A percentile compares a stretch with the other conserved stretches of the same genome.
Conservation (phyloP, 2,888 invertebrate species). For the Drosophila infuscata region DNA sequence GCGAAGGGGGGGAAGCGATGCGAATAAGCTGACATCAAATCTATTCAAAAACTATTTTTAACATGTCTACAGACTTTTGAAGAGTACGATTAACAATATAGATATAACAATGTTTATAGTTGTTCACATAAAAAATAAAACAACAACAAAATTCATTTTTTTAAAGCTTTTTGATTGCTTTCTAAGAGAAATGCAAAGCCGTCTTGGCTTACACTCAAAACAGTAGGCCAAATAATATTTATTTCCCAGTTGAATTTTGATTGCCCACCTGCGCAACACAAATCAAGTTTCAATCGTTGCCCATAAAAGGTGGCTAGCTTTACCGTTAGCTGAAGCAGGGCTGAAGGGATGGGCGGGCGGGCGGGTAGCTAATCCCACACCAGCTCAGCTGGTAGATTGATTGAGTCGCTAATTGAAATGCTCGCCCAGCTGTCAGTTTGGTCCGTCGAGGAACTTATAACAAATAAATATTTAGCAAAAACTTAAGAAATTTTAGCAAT, state of each 20-base stretch:
- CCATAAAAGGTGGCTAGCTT: constrained; percentile 46
- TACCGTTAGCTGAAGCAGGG: constrained; percentile 39
- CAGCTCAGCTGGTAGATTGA: constrained; percentile 37
- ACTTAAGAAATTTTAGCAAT: constrained; percentile 53
- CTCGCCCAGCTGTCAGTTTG: constrained; percentile 40
- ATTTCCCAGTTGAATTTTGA: constrained; percentile 14
- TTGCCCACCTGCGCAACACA: constrained; percentile 38
- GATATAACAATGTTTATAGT: background rate
- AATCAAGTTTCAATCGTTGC: constrained; percentile 37
- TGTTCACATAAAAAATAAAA: background rate
- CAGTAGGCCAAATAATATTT: constrained; percentile 41
- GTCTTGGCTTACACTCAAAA: constrained; percentile 1
- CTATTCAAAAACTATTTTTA: constrained; percentile 1
- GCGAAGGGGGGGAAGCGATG: background rate
- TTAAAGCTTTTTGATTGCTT: background rate
- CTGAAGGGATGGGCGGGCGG: background rate
- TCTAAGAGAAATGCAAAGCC: background rate
- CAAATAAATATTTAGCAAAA: constrained; percentile 21
- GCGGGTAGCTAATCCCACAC: constrained; percentile 6
- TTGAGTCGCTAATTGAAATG: constrained; percentile 50
- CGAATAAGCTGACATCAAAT: background rate
- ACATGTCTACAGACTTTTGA: background rate
- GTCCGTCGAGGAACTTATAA: background rate
- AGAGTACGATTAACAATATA: background rate
- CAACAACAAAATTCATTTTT: background rate